Conservation (phyloP, 2,113 vertebrate genomes). For the Ibidorhyncha struthersii region DNA sequence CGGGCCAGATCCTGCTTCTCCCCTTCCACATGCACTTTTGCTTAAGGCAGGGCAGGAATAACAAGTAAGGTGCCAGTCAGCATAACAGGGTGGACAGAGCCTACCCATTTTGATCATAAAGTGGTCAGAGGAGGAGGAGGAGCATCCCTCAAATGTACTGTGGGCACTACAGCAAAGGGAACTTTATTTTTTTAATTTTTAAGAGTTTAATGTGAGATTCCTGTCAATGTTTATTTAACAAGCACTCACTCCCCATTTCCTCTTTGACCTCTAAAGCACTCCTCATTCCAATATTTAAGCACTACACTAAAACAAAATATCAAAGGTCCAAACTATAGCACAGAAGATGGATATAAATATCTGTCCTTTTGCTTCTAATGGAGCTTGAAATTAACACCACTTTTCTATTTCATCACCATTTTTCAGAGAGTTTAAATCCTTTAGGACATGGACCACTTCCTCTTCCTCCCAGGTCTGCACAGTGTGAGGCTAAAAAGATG, state of each 20-base stretch:
- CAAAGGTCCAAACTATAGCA: not conserved
- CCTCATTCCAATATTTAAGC: not conserved
- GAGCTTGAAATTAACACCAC: conserved; percentile 27
- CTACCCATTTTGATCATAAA: not conserved
- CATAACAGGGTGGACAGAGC: not conserved
- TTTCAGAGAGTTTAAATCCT: not conserved
- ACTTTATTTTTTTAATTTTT: too few relatives aligned
- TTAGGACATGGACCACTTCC: not conserved
- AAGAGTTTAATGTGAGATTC: not conserved
- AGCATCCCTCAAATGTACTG: not conserved
- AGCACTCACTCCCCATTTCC: not conserved
- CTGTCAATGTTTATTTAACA: not conserved
- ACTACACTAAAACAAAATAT: not conserved
- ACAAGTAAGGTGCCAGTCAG: not conserved
- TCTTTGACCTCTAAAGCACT: not conserved
- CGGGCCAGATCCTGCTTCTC: fast-evolving
- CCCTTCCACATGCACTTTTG: fast-evolving
- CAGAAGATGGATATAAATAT: not conserved
- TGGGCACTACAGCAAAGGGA: not conserved
- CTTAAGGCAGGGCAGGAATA: not conserved
- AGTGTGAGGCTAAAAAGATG: not conserved
- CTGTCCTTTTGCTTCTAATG: conserved; percentile 19
- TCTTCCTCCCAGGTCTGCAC: not conserved
- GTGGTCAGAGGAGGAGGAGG: not conserved
- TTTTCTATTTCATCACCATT: not conserved